Percentiles rank a stretch among this genome's conserved stretches.
Evolutionary conservation across 2,888 invertebrate species (phyloP).

Genomic region (Phasia obesa): DNA sequence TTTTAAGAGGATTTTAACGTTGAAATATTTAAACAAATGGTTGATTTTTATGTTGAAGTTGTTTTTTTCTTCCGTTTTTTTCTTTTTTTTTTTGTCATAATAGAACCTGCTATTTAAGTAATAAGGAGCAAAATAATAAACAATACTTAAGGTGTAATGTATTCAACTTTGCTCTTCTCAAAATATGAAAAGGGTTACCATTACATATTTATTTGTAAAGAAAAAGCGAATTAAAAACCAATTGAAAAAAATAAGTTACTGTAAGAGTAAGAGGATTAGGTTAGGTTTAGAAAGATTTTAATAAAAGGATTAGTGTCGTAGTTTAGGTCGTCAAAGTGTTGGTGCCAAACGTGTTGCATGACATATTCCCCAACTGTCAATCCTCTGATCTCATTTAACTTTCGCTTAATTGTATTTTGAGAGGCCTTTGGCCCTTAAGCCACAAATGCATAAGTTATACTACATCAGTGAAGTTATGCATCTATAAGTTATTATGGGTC

Average conservation of each 20-base stretch:
- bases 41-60: slow-evolving; percentile 25
- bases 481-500: too few relatives aligned
- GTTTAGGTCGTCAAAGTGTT: too few relatives aligned
- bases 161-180: slow-evolving; percentile 20
- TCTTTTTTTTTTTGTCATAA: slow-evolving; percentile 17
- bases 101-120: slow-evolving; percentile 49
- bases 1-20: slow-evolving; percentile 12
- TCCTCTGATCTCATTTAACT: too few relatives aligned
- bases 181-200: slow-evolving; percentile 20
- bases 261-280: too few relatives aligned
- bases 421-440: too few relatives aligned
- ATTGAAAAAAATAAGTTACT: not conserved
- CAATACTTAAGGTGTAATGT: slow-evolving; percentile 50
- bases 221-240: not conserved
- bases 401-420: too few relatives aligned
- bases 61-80: not conserved
- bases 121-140: slow-evolving; percentile 18
- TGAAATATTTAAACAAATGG: slow-evolving; percentile 41
- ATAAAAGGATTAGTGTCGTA: too few relatives aligned
- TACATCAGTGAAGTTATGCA: too few relatives aligned
- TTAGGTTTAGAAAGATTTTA: too few relatives aligned
- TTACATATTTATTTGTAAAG: not conserved
- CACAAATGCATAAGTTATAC: too few relatives aligned
- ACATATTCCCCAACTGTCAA: too few relatives aligned
- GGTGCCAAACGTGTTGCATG: too few relatives aligned